These are phyloP conservation scores for Pilophorus perplexus DNA, from an alignment of 2,888 invertebrate species.

Conservation along the genomic window DNA sequence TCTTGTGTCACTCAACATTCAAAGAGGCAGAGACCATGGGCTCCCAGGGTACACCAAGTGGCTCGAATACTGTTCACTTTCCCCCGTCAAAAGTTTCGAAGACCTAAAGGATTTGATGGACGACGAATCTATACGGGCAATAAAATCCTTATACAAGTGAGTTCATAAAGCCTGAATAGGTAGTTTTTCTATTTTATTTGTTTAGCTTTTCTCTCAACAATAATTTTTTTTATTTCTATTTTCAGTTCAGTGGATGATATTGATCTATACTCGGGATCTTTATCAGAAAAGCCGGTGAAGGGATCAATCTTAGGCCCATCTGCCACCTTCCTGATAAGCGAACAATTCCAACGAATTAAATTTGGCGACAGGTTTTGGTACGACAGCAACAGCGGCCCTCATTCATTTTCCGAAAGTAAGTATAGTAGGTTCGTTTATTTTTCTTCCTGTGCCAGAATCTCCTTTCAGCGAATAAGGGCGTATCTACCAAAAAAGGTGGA, in stretches of 20 bases:
- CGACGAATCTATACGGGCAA: conserved; percentile 60
- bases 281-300: conserved; percentile 71
- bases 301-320: conserved; percentile 80
- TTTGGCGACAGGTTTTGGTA: conserved; percentile 87
- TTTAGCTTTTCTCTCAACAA: not conserved
- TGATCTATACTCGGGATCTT: conserved; percentile 82
- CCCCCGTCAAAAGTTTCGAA: conserved; percentile 61
- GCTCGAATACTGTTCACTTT: conserved; percentile 72
- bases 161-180: too few species aligned
- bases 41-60: conserved; percentile 74
- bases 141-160: conserved; percentile 65
- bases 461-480: not conserved
- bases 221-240: not conserved
- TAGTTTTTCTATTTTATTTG: not conserved
- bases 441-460: not conserved
- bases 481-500: not conserved
- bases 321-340: conserved; percentile 76
- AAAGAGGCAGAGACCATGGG: conserved; percentile 85
- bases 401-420: conserved; percentile 68
- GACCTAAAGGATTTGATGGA: conserved; percentile 67
- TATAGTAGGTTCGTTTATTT: too few species aligned
- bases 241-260: conserved; percentile 71
- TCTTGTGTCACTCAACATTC: conserved; percentile 82
- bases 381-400: conserved; percentile 65
- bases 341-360: conserved; percentile 80